Base-by-base conservation (phyloP, 2,888 invertebrate genomes). In the Aelia acuminata region DNA sequence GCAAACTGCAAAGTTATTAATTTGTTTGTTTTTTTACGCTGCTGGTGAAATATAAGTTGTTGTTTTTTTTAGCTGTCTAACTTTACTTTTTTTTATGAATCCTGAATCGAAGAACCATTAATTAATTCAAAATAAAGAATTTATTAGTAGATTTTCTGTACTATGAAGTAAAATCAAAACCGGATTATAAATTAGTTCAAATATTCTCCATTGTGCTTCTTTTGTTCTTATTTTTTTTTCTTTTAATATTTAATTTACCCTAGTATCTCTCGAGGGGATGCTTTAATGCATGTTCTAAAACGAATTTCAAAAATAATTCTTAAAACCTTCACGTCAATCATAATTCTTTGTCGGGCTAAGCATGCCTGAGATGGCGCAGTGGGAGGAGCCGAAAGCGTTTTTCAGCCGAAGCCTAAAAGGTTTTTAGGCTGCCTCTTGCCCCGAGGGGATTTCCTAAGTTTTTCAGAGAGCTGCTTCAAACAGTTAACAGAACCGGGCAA, bases 401-500 rank as follows among this genome's bases (percentile, higher is more conserved):
- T 35, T 35, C 63, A 70, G 35, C 80, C 43, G n/a, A 80, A 35
- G 80, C 39, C 80, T 80, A 80, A 80, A 80, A 80, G 80, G 80
- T 80, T 80, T 70, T 70, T 47, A 80, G 43, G 35, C 80, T 47
- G 80, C n/a, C 80, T 47, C 80, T 80, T 47, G 43, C 43, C 75
- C 80, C 47, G 20, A 11, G 39, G 80, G 80, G 43, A 80, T 80
- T 80, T 80, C 80, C 80, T n/a, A 80, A 80, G 80, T 80, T 80
- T 80, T 80, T 80, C 80, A 22, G 43, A 43, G 80, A 47, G 43
- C 80, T 43, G 80, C 80, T 80, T 80, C 80, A 47, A 70, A 47
- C 43, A 47, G 80, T 80, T 80, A 80, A n/a, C 80, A 80, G n/a
- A 2, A 2, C 22, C 63, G 18, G 31, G 10, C 63, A 70, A 57